These are phyloP conservation scores for Scaptomyza reducta DNA, from an alignment of 2,888 invertebrate genomes.

Conservation along the genomic window DNA sequence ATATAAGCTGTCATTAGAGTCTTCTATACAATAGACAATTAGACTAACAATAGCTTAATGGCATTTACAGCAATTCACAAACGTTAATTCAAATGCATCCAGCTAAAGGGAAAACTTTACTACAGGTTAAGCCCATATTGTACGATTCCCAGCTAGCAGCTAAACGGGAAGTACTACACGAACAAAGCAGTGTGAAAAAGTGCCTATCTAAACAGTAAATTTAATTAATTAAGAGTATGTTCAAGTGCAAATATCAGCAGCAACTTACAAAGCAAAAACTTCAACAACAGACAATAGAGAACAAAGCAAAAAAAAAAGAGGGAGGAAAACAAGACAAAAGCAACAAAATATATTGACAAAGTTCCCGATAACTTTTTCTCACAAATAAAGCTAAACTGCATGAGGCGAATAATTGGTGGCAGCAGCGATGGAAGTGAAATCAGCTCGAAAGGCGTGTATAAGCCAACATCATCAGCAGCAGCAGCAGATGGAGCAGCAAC, in stretches of 20 bases:
- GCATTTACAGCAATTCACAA: constrained; percentile 31
- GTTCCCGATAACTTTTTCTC: constrained; percentile 47
- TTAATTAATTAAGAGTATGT: constrained; percentile 59
- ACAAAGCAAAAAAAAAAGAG: constrained; percentile 11
- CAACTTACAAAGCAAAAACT: constrained; percentile 35
- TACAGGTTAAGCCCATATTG: constrained; percentile 11
- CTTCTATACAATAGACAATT: constrained; percentile 17
- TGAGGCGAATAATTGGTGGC: constrained; percentile 49
- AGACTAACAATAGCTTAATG: constrained; percentile 37
- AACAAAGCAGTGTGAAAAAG: constrained; percentile 27
- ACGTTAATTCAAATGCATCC: constrained; percentile 32
- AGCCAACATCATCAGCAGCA: constrained; percentile 20
- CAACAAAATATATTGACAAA: constrained; percentile 28
- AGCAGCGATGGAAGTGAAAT: constrained; percentile 56
- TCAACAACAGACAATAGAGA: constrained; percentile 46
- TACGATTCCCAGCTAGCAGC: constrained; percentile 27
- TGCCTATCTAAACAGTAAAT: constrained; percentile 43
- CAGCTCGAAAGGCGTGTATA: constrained; percentile 36
- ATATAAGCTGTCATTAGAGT: constrained; percentile 37
- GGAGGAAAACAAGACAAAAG: constrained; percentile 12
- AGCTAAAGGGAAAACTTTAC: constrained; percentile 22
- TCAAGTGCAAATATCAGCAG: constrained; percentile 40
- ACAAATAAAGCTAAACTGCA: constrained; percentile 41
- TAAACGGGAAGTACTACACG: constrained; percentile 7
- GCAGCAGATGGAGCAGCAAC: background rate